Percentiles rank a stretch among this genome's conserved stretches.
phyloP scores from a whole-genome alignment of 2,888 invertebrate species.

The Drosophila neonasuta region DNA sequence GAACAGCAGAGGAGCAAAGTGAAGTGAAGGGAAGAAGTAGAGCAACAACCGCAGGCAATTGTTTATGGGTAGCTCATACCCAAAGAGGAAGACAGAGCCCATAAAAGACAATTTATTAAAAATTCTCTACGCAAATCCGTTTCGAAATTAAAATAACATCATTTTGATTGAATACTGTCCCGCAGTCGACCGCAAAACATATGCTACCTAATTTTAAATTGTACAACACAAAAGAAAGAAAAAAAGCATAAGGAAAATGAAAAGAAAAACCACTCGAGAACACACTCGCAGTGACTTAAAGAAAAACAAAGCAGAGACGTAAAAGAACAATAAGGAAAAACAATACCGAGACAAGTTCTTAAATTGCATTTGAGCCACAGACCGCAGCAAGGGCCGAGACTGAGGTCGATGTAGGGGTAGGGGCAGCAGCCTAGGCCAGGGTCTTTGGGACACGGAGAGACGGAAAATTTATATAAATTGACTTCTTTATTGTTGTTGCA shows the following conservation, averaged over 20 bases:
- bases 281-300: conserved; percentile 36
- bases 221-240: conserved; percentile 62
- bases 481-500: conserved; percentile 74
- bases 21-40: background rate
- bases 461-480: conserved; percentile 78
- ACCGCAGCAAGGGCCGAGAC: conserved; percentile 41
- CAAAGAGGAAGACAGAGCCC: conserved; percentile 12
- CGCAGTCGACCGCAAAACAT: conserved; percentile 63
- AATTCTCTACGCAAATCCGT: conserved; percentile 77
- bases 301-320: conserved; percentile 23
- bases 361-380: conserved; percentile 69
- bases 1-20: background rate
- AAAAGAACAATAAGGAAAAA: conserved; percentile 33
- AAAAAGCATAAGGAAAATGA: conserved; percentile 15
- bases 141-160: conserved; percentile 77
- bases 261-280: conserved; percentile 64
- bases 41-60: conserved; percentile 46
- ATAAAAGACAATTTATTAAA: conserved; percentile 73
- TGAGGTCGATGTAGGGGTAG: background rate
- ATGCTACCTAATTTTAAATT: conserved; percentile 76
- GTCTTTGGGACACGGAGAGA: conserved; percentile 44
- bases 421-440: background rate
- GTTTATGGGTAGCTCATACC: conserved; percentile 46
- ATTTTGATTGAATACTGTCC: conserved; percentile 75
- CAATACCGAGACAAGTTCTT: conserved; percentile 58